These are phyloP conservation scores for Morone chrysops DNA, from an alignment of 2,113 vertebrate species.

Conservation along the genomic window DNA sequence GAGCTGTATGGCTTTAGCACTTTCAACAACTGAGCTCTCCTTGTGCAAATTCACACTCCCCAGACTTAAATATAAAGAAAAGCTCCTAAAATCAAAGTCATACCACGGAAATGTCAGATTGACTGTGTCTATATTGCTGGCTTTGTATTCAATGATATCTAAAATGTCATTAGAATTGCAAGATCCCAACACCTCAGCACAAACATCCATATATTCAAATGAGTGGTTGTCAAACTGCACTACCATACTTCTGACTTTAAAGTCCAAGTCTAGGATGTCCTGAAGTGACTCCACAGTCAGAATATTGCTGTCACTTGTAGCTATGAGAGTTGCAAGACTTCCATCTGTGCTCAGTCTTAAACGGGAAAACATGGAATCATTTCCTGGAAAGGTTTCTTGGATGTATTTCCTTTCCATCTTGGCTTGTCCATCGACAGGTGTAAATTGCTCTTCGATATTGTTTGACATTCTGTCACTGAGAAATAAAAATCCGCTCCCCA, in stretches of 20 bases:
- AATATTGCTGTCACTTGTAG: conserved; percentile 35
- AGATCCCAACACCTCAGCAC: conserved; percentile 56
- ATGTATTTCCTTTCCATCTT: conserved; percentile 86
- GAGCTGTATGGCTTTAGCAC: conserved; percentile 81
- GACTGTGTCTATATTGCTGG: conserved; percentile 38
- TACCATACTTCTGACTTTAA: conserved; percentile 52
- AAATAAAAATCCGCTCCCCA: conserved; percentile 84
- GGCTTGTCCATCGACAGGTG: conserved; percentile 81
- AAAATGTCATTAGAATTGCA: conserved; percentile 75
- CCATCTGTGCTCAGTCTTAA: conserved; percentile 79
- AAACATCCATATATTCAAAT: conserved; percentile 70
- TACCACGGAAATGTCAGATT: conserved; percentile 74
- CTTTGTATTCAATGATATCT: conserved; percentile 62
- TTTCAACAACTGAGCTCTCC: conserved; percentile 40
- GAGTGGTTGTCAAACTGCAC: conserved; percentile 27
- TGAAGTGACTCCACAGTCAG: conserved; percentile 69
- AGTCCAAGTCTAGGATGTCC: conserved; percentile 79
- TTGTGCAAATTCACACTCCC: conserved; percentile 74
- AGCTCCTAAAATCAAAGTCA: rapidly evolving
- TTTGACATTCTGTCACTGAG: conserved; percentile 72
- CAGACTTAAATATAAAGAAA: conserved; percentile 79
- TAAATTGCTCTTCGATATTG: conserved; percentile 87
- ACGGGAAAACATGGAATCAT: conserved; percentile 81
- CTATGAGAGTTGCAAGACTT: conserved; percentile 81
- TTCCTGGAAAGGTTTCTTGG: conserved; percentile 75